These are phyloP conservation scores for Kryptolebias ocellatus DNA, from an alignment of 2,797 vertebrate genomes.

Conservation along the genomic window DNA sequence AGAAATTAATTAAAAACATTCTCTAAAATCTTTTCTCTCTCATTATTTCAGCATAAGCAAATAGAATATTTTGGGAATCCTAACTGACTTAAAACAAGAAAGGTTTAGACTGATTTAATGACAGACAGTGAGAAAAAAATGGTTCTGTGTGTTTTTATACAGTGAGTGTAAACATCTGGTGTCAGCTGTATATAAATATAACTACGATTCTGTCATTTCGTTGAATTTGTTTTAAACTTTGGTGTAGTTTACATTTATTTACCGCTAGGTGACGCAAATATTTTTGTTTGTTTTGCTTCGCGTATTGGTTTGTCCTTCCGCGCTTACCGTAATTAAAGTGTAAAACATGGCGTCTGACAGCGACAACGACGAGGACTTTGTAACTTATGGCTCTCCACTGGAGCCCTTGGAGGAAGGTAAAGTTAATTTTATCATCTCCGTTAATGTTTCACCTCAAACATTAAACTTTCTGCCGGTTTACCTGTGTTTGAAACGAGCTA, in stretches of 20 bases:
- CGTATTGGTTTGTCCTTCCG: slow-evolving; percentile 18
- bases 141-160: no score
- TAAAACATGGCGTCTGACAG: slow-evolving; percentile 84
- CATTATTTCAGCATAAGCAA: no score
- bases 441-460: accelerated
- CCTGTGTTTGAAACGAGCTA: not conserved
- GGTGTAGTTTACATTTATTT: not conserved
- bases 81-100: no score
- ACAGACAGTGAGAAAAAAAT: no score
- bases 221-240: not conserved
- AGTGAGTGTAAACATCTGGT: no score
- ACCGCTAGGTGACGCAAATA: slow-evolving; percentile 8
- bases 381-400: slow-evolving; percentile 85
- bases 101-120: no score
- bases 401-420: slow-evolving; percentile 90
- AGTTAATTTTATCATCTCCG: accelerated
- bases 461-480: accelerated
- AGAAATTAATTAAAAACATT: no score
- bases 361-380: slow-evolving; percentile 85
- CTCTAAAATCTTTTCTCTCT: no score
- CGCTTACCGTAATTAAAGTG: slow-evolving; percentile 49
- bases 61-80: no score
- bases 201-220: no score
- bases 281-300: not conserved
- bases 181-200: no score